Evolutionary conservation across 2,888 invertebrate species (phyloP), one percentile per base, ranked within the genome.

Genomic region (Drosophila heteroneura): DNA sequence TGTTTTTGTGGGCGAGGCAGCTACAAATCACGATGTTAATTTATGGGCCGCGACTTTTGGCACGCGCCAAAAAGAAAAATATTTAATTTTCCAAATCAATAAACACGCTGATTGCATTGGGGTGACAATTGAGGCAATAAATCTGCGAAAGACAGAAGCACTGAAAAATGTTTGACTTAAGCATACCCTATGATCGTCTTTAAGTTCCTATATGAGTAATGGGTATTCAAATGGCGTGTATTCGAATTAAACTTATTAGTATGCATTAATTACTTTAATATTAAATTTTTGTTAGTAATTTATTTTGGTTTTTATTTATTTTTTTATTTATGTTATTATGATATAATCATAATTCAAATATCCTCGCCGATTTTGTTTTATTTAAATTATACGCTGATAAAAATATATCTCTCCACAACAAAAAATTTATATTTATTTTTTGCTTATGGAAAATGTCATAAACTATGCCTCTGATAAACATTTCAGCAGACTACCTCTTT

Each of bases 41-140:
- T 85, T 85, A 85, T 78, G 85, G 67, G 68, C 49, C 73, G 83
- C 74, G 83, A 74, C 87, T 78, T 80, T 89, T 75, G 70, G 83
- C 81, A 81, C 70, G 83, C 81, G 83, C 76, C 66, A 63, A 73
- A 78, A 81, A 72, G 82, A 79, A 83, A 82, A 82, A 82, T 88
- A 91, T 88, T 88, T 88, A 88, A 88, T 88, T 88, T 88, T 88
- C 87, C 87, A 88, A 91, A 82, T 91, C 87, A 88, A 88, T 88
- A 88, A 84, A 73, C 91, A 88, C 90, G 85, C 91, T 88, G 87
- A 88, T 88, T 88, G 87, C 91, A 89, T 84, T 91, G 76, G 75
- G 85, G 82, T 62, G 83, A 81, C 86, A 85, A 85, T 90, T 90
- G 85, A 65, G 82, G 79, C 86, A 89, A 90, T 90, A 85, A 85